Conservation (phyloP, 2,797 vertebrate genomes). For the Scleropages formosus region DNA sequence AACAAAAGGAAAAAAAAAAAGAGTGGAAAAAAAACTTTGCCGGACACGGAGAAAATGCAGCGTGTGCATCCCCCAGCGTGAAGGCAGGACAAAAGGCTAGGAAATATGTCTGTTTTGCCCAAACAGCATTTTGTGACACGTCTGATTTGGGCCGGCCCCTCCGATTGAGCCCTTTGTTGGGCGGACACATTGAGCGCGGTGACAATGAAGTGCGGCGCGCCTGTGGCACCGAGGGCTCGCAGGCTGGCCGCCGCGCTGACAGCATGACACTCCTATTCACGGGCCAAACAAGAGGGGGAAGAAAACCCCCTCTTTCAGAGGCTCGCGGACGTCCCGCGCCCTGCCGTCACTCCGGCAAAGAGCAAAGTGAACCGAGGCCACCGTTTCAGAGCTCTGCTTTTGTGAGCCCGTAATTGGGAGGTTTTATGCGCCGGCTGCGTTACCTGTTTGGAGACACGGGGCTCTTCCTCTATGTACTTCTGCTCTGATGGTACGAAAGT, state of each 20-base stretch:
- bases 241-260: constrained; percentile 73
- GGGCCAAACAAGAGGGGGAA: constrained; percentile 34
- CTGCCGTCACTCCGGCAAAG: constrained; percentile 18
- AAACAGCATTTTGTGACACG: constrained; percentile 73
- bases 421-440: not conserved
- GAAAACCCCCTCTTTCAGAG: constrained; percentile 13
- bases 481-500: constrained; percentile 91
- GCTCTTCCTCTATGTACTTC: constrained; percentile 97
- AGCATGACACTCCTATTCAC: constrained; percentile 83
- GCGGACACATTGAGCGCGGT: constrained; percentile 72
- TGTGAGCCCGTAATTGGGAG: too few species aligned
- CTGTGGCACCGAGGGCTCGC: constrained; percentile 70
- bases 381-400: too few species aligned
- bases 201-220: constrained; percentile 77
- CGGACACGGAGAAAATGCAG: constrained; percentile 37
- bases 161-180: constrained; percentile 74
- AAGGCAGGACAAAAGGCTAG: constrained; percentile 32
- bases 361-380: not conserved
- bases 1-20: not conserved
- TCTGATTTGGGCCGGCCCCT: constrained; percentile 73
- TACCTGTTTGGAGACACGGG: constrained; percentile 97
- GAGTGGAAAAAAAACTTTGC: not conserved
- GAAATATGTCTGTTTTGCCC: constrained; percentile 48
- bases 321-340: constrained; percentile 11
- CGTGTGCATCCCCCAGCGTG: constrained; percentile 42